Evolutionary conservation across 2,797 vertebrate genomes (phyloP).

Genomic region (Siniperca scherzeri): DNA sequence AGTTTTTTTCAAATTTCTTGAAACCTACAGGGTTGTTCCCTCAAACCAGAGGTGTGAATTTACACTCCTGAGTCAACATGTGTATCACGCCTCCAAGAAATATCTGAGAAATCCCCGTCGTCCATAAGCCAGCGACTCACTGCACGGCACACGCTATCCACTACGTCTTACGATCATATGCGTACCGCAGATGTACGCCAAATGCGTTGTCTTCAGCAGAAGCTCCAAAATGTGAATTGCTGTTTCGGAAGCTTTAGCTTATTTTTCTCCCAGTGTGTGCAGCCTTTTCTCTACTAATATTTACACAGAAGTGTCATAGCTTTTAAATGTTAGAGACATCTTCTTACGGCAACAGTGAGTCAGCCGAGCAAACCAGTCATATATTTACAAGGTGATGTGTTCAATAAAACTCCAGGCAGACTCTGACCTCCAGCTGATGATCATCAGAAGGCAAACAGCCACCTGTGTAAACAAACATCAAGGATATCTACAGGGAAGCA

Average conservation of each 20-base stretch:
- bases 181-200: constrained; percentile 5
- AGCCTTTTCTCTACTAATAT: constrained; percentile 48
- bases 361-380: constrained; percentile 50
- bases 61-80: constrained; percentile 66
- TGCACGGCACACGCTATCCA: constrained; percentile 20
- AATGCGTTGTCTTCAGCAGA: background rate
- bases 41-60: constrained; percentile 25
- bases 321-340: constrained; percentile 35
- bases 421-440: constrained; percentile 64
- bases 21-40: constrained; percentile 19
- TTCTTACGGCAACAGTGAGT: constrained; percentile 57
- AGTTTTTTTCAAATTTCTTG: background rate
- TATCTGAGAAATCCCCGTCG: constrained; percentile 42
- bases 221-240: constrained; percentile 1
- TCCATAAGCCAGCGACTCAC: constrained; percentile 62
- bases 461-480: constrained; percentile 53
- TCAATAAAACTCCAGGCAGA: constrained; percentile 53
- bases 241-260: background rate
- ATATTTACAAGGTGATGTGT: constrained; percentile 53
- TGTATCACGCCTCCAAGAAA: constrained; percentile 39
- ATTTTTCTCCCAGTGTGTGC: background rate
- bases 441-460: constrained; percentile 48
- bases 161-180: background rate
- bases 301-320: constrained; percentile 32
- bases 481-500: constrained; percentile 3